Conservation (phyloP, 2,797 vertebrate genomes). For the Poecile montanus region DNA sequence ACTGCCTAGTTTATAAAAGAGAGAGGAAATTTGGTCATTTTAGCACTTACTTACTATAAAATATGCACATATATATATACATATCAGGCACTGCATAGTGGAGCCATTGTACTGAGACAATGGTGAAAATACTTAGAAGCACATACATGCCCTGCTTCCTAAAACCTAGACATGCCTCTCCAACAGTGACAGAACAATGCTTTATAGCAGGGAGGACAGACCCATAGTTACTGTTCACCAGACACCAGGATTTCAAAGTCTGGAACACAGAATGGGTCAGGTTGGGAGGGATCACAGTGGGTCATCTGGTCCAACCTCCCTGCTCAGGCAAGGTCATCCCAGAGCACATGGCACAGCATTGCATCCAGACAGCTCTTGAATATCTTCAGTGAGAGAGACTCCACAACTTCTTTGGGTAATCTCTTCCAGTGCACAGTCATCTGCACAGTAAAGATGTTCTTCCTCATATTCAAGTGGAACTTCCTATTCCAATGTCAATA, state of each 20-base stretch:
- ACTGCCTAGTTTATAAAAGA: conserved; percentile 6
- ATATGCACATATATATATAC: neutral
- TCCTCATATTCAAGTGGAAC: neutral
- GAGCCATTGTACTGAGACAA: conserved; percentile 68
- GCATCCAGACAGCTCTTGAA: neutral
- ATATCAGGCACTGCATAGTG: conserved; percentile 52
- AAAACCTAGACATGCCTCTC: neutral
- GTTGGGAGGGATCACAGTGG: neutral
- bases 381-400: neutral
- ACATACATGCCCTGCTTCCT: neutral
- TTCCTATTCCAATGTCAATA: neutral
- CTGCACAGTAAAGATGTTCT: neutral
- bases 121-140: neutral
- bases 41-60: conserved; percentile 75
- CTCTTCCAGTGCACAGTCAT: neutral
- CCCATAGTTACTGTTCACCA: neutral
- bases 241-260: neutral
- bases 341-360: neutral
- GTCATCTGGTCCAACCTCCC: neutral
- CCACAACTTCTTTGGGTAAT: neutral
- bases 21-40: conserved; percentile 73
- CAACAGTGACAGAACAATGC: neutral
- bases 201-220: neutral
- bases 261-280: neutral
- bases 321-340: neutral